Evolutionary conservation across 2,113 vertebrate genomes (phyloP).

Genomic region (Rhodinocichla rosea): DNA sequence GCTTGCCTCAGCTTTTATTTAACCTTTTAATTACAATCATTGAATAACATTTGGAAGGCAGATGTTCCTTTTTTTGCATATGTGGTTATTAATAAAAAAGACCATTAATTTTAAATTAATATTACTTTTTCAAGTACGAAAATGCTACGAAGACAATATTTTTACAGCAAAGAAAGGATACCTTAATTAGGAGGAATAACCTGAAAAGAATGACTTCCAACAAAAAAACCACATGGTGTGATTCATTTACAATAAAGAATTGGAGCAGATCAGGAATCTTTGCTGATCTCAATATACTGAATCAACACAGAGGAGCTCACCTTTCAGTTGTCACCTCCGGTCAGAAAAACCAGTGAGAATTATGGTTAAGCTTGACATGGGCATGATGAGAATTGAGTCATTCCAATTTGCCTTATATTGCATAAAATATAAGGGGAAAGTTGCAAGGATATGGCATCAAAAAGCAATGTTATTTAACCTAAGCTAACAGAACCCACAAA

Average conservation of each 20-base stretch:
- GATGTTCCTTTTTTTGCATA: slow-evolving; percentile 71
- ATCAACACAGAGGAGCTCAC: not conserved
- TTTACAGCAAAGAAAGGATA: not conserved
- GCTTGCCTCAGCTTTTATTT: slow-evolving; percentile 78
- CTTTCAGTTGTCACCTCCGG: not conserved
- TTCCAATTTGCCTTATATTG: not conserved
- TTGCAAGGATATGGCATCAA: not conserved
- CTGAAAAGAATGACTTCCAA: not conserved
- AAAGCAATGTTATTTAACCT: not conserved
- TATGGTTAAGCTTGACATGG: not conserved
- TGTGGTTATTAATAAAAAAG: slow-evolving; percentile 38
- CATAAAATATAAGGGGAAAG: not conserved
- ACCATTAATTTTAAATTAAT: slow-evolving; percentile 38
- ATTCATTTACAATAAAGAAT: not conserved
- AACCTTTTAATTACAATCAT: slow-evolving; percentile 81
- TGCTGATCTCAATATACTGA: not conserved
- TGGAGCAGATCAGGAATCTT: not conserved
- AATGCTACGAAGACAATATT: not conserved
- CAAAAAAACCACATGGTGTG: not conserved
- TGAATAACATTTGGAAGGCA: slow-evolving; percentile 77
- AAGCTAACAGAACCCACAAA: not conserved
- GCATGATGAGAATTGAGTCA: not conserved
- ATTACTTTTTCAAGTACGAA: slow-evolving; percentile 24
- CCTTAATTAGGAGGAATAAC: not conserved
- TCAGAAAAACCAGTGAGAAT: not conserved